A percentile compares a stretch with the other conserved stretches of the same genome.
Conservation (phyloP, 2,888 invertebrate species). For the Lutraria lutraria region DNA sequence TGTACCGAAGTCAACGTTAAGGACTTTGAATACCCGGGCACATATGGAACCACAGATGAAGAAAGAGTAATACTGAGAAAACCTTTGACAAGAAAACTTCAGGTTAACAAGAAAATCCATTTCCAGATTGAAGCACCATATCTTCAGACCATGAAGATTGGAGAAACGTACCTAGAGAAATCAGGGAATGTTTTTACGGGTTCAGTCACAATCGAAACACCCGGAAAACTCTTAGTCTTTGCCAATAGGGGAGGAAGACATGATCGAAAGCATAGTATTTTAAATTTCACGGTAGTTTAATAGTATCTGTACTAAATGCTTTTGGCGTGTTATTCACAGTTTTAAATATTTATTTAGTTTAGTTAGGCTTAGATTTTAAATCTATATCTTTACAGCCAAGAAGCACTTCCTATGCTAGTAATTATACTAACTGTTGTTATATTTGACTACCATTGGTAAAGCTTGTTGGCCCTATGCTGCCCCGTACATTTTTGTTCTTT, state of each 20-base stretch:
- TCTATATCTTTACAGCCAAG: no score
- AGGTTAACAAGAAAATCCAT: conserved; percentile 22
- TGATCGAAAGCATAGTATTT: conserved; percentile 21
- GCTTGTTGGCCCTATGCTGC: no score
- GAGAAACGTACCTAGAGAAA: conserved; percentile 25
- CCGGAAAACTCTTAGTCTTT: conserved; percentile 38
- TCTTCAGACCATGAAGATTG: conserved; percentile 45
- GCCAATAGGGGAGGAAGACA: conserved; percentile 28
- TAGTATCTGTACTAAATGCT: not conserved
- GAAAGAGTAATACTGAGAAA: conserved; percentile 42
- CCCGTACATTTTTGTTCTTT: no score
- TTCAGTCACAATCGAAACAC: not conserved
- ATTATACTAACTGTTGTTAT: no score
- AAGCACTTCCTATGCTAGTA: no score
- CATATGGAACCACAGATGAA: conserved; percentile 17
- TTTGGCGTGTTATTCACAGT: no score
- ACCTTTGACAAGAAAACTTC: conserved; percentile 46
- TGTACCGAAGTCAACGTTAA: conserved; percentile 41
- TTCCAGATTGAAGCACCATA: conserved; percentile 44
- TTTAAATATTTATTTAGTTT: no score
- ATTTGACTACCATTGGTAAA: no score
- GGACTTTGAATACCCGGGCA: conserved; percentile 49
- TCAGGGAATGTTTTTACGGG: conserved; percentile 42
- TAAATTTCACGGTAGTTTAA: conserved; percentile 31
- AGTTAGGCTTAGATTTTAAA: no score